phyloP scores from a whole-genome alignment of 2,797 vertebrate species.

The Hipposideros larvatus region DNA sequence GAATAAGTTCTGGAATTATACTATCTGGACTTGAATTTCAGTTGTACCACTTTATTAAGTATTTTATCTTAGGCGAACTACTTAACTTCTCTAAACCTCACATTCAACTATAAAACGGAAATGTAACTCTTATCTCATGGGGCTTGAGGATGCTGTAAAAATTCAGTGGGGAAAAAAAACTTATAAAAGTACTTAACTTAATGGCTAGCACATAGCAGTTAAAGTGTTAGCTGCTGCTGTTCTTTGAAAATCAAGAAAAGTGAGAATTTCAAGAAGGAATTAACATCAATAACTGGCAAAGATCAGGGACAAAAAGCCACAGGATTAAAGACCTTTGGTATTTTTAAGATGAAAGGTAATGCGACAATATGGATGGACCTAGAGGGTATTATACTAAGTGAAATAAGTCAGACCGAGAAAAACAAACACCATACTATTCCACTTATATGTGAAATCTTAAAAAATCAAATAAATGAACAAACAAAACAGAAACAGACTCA shows the following conservation, averaged over 20 bases:
- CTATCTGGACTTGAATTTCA: background rate
- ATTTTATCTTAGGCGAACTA: conserved; percentile 3
- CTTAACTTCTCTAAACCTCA: conserved; percentile 1
- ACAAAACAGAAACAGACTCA: too few species aligned
- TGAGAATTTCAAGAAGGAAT: background rate
- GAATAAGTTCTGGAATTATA: background rate
- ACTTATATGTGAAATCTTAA: too few species aligned
- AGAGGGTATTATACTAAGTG: too few species aligned
- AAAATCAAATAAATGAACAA: too few species aligned
- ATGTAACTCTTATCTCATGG: conserved; percentile 62
- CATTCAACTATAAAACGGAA: conserved; percentile 8
- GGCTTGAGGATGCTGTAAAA: background rate
- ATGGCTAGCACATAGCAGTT: background rate
- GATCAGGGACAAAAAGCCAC: background rate
- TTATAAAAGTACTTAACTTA: background rate
- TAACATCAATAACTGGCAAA: background rate
- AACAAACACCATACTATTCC: too few species aligned
- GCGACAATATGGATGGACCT: too few species aligned
- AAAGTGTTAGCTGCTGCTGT: background rate
- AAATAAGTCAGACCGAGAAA: too few species aligned
- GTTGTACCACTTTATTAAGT: background rate
- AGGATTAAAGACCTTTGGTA: background rate
- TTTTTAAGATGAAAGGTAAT: background rate
- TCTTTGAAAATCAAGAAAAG: conserved; percentile 25
- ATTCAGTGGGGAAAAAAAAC: background rate